A percentile compares a stretch with the other conserved stretches of the same genome.
Evolutionary conservation across 2,888 invertebrate species (phyloP).

Genomic region (Acrocyrtus sp.): DNA sequence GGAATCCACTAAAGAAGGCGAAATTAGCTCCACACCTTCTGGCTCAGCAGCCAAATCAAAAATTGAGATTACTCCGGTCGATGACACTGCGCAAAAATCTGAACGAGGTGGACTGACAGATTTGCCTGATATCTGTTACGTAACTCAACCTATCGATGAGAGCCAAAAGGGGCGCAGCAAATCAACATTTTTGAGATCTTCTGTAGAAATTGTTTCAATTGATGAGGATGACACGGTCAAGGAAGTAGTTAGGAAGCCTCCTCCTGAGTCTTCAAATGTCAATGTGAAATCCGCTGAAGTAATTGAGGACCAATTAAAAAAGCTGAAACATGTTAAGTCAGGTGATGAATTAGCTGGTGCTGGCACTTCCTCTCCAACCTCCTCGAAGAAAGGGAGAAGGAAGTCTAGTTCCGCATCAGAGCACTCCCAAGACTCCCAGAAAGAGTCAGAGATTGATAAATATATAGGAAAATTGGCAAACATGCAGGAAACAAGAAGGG

Average conservation of each 20-base stretch:
- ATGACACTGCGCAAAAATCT: constrained; percentile 9
- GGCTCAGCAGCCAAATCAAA: constrained; percentile 5
- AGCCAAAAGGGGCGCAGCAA: constrained; percentile 27
- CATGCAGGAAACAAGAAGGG: constrained; percentile 23
- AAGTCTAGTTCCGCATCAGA: constrained; percentile 28
- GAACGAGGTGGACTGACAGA: not conserved
- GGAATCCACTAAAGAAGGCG: constrained; percentile 2
- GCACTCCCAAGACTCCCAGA: constrained; percentile 25
- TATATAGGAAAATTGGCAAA: constrained; percentile 27
- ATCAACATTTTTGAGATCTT: constrained; percentile 20
- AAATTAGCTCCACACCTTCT: not conserved
- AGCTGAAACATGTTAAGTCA: constrained; percentile 15
- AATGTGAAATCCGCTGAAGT: not conserved
- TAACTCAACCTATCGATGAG: constrained; percentile 42
- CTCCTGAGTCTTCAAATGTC: constrained; percentile 1
- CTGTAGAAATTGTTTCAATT: constrained; percentile 36
- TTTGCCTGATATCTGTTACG: constrained; percentile 40
- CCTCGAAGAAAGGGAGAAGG: constrained; percentile 12
- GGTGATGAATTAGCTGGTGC: too few species aligned
- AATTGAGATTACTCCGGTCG: constrained; percentile 39
- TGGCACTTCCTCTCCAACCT: too few species aligned
- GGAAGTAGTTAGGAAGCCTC: not conserved
- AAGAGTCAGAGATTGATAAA: constrained; percentile 41
- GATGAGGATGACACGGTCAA: constrained; percentile 13
- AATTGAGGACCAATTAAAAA: constrained; percentile 17